A percentile compares a stretch with the other conserved stretches of the same genome.
phyloP scores from a whole-genome alignment of 2,888 invertebrate genomes.

The Sceliomorpha sp. region DNA sequence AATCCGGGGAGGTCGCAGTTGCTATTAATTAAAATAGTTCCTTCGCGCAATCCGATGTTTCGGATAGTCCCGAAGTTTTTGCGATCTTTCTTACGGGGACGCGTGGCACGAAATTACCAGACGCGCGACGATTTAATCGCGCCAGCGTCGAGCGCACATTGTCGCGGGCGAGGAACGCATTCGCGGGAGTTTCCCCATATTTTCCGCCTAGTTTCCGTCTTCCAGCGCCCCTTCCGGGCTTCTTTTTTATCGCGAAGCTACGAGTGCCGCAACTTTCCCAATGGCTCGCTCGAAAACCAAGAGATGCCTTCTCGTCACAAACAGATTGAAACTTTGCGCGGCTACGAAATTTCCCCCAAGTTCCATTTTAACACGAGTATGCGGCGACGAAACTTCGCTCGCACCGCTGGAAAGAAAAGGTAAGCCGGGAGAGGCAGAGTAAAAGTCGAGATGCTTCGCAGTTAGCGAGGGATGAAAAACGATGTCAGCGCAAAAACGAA shows the following conservation, averaged over 20 bases:
- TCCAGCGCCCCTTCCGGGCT: background rate
- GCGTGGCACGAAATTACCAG: too few species aligned
- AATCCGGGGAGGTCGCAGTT: conserved; percentile 25
- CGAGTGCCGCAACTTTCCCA: conserved; percentile 25
- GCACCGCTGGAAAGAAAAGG: conserved; percentile 18
- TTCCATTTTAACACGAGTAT: conserved; percentile 35
- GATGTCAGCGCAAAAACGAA: conserved; percentile 24
- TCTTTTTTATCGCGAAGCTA: conserved; percentile 15
- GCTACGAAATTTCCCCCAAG: conserved; percentile 54
- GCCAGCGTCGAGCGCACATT: too few species aligned
- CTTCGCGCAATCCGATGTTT: conserved; percentile 2
- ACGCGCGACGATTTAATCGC: too few species aligned
- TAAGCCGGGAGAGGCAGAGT: conserved; percentile 6
- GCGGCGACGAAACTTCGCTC: conserved; percentile 29
- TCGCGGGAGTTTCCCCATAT: conserved; percentile 37
- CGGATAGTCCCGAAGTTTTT: too few species aligned
- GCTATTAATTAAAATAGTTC: conserved; percentile 43
- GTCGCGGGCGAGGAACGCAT: conserved; percentile 16
- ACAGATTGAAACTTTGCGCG: conserved; percentile 57
- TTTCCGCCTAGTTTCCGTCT: conserved; percentile 12
- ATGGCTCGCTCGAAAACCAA: conserved; percentile 15
- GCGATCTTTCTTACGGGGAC: too few species aligned
- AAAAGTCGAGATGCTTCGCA: conserved; percentile 22
- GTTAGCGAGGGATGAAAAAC: conserved; percentile 36
- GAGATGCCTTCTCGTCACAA: conserved; percentile 42